These are phyloP conservation scores for Microcebus jonahi DNA, from an alignment of 2,113 vertebrate species.

Conservation along the genomic window DNA sequence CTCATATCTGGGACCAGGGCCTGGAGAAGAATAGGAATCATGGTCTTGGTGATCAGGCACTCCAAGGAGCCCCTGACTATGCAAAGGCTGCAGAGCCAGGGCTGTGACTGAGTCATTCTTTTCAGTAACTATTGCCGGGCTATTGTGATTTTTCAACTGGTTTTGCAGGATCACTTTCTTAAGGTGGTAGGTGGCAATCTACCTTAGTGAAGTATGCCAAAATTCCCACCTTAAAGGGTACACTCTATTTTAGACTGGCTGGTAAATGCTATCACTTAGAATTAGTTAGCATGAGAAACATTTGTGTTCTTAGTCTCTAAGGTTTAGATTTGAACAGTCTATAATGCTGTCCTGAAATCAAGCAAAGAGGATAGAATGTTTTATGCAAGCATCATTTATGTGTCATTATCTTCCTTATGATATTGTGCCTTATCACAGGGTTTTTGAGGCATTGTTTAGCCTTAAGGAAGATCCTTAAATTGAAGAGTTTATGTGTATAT, in stretches of 20 bases:
- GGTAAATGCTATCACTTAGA: not conserved
- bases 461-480: constrained; percentile 17
- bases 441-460: not conserved
- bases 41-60: not conserved
- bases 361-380: not conserved
- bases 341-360: not conserved
- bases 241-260: not conserved
- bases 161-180: constrained; percentile 6
- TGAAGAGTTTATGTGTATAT: not conserved
- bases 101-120: not conserved
- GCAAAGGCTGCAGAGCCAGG: not conserved
- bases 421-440: not conserved
- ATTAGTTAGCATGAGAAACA: not conserved
- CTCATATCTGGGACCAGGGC: not conserved
- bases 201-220: not conserved
- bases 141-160: not conserved
- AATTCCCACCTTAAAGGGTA: not conserved
- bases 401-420: not conserved
- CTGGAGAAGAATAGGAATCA: not conserved
- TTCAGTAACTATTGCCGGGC: not conserved
- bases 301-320: not conserved
- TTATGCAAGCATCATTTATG: not conserved
- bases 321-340: not conserved
- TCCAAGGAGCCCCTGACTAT: not conserved
- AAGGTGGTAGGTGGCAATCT: not conserved